Base-by-base conservation (phyloP, 2,113 vertebrate genomes). In the Oryzias woworae region DNA sequence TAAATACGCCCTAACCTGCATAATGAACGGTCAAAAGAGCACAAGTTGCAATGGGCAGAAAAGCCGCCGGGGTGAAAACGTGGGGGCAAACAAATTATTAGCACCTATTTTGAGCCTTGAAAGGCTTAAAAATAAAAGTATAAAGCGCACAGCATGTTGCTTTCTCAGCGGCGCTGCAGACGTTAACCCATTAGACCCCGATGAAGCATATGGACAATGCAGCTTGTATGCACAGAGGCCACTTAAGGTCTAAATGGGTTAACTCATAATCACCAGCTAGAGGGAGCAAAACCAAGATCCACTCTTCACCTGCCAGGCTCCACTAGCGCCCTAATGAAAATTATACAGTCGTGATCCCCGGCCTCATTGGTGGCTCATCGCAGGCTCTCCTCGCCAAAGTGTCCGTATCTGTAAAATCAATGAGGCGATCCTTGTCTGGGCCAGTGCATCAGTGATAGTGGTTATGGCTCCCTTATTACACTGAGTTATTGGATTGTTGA, bases 11-110 rank as follows among this genome's bases (percentile, higher is more conserved):
- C 61, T 61, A 73, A 81, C 80, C 77, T 67, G 67, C 0, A 44
- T 57, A 75, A 77, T 78, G 73, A 75, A 73, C 46, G 79, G 80
- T 86, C 75, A 78, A 80, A 61, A 74, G 28, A 42, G 79, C 8
- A 7, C 56, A 17, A 10, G 51, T 54, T 58, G 36, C 49, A 28
- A 59, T 17, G 46, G 67, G 56, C 45, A 22, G 44, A 45, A 56
- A 58, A 12, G 48, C 31, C 20, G 15, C 15, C 7, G 14, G 26
- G 73, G 53, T 50, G 49, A 56, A 66, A 49, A 69, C 31, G 62
- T 53, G 61, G 20, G 58, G 13, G 58, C 47, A 80, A 75, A 72
- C 69, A 69, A 36, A 75, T 73, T 73, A 83, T 66, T 47, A 59
- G 28, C 58, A 47, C 72, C 67, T 77, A 73, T 75, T 80, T 66